These are phyloP conservation scores for Crematogaster levior DNA, from an alignment of 2,888 invertebrate genomes.

Conservation along the genomic window DNA sequence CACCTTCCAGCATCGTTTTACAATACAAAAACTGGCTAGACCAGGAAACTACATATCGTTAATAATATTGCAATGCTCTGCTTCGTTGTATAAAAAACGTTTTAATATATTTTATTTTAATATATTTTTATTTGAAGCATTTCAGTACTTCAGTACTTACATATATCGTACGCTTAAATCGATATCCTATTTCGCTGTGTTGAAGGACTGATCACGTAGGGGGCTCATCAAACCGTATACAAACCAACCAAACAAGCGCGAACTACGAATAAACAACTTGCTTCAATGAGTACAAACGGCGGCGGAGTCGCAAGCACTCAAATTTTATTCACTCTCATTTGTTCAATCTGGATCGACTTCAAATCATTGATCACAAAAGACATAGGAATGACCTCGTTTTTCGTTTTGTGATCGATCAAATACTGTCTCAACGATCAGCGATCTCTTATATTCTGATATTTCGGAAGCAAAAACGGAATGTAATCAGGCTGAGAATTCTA, in stretches of 20 bases:
- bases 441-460: not conserved
- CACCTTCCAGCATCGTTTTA: not conserved
- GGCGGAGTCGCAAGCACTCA: not conserved
- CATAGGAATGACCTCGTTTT: conserved; percentile 4
- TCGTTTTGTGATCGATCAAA: not conserved
- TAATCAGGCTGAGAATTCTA: too few species aligned
- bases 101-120: too few species aligned
- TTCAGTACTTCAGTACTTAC: not conserved
- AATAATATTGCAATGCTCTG: not conserved
- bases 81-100: not conserved
- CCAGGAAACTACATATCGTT: not conserved
- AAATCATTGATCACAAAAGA: not conserved
- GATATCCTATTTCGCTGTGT: not conserved
- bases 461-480: not conserved
- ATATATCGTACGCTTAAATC: not conserved
- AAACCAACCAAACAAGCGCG: not conserved
- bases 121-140: conserved; percentile 6
- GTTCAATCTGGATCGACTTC: not conserved
- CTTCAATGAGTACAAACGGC: not conserved
- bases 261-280: conserved; percentile 4
- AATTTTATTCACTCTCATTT: not conserved
- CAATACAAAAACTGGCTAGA: not conserved
- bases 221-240: not conserved
- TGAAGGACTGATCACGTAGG: not conserved
- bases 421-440: not conserved